Percentiles rank a stretch among this genome's conserved stretches.
Evolutionary conservation across 1,140 invertebrate species (phyloP).

Genomic region (Bombus impatiens): DNA sequence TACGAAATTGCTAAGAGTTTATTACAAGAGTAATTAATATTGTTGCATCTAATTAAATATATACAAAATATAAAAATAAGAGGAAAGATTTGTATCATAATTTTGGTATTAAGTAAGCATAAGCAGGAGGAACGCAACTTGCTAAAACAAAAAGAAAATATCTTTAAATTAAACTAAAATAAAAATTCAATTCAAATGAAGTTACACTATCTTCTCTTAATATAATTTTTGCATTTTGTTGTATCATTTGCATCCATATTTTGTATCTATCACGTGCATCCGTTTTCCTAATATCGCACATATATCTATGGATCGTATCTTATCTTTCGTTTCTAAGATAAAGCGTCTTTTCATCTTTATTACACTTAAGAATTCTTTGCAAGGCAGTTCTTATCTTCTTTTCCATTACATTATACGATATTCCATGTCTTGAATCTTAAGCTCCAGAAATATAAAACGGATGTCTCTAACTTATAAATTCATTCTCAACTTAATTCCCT

Average conservation of each 20-base stretch:
- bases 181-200: not conserved
- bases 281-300: not conserved
- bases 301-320: not conserved
- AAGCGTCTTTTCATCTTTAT: not conserved
- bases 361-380: not conserved
- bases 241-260: not conserved
- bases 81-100: not conserved
- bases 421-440: not conserved
- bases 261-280: too few species aligned
- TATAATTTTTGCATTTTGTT: not conserved
- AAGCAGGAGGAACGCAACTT: too few species aligned
- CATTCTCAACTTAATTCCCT: not conserved
- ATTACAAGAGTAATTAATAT: not conserved
- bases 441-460: not conserved
- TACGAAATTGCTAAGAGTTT: not conserved
- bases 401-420: not conserved
- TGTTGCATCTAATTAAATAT: too few species aligned
- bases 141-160: not conserved
- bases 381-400: not conserved
- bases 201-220: not conserved
- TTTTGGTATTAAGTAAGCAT: too few species aligned
- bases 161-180: not conserved
- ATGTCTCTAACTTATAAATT: not conserved
- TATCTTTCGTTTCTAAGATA: not conserved
- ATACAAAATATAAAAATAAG: not conserved